Evolutionary conservation across 1,140 invertebrate species (phyloP).

Genomic region (Drosophila sulfurigaster): DNA sequence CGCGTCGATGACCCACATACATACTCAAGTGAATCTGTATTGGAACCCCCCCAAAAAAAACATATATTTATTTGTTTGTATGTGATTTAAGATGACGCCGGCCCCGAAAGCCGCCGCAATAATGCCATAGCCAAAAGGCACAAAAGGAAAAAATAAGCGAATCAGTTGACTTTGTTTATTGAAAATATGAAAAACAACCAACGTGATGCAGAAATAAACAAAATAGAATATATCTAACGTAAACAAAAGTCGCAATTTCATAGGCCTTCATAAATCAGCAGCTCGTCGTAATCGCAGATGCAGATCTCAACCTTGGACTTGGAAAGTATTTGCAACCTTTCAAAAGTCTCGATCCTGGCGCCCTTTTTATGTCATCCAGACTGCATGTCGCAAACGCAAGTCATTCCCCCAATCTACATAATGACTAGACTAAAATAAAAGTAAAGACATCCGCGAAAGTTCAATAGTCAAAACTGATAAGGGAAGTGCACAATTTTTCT

Average conservation of each 20-base stretch:
- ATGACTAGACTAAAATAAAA: not conserved
- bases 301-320: not conserved
- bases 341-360: not conserved
- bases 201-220: slow-evolving; percentile 23
- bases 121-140: slow-evolving; percentile 32
- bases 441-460: not conserved
- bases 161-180: slow-evolving; percentile 75
- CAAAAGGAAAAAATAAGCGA: slow-evolving; percentile 42
- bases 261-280: slow-evolving; percentile 26
- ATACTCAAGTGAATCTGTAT: slow-evolving; percentile 12
- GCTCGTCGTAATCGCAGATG: not conserved
- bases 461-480: slow-evolving; percentile 26
- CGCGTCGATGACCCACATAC: slow-evolving; percentile 76
- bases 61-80: slow-evolving; percentile 11
- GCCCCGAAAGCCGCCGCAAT: slow-evolving; percentile 25
- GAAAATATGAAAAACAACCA: slow-evolving; percentile 67
- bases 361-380: slow-evolving; percentile 21
- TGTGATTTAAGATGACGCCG: slow-evolving; percentile 30
- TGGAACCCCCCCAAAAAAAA: not conserved
- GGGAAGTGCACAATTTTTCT: slow-evolving; percentile 1
- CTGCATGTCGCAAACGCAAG: slow-evolving; percentile 14
- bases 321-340: not conserved
- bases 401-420: not conserved
- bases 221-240: slow-evolving; percentile 33
- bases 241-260: slow-evolving; percentile 32